These are phyloP conservation scores for Mythimna pallens DNA, from an alignment of 2,888 invertebrate species.

Conservation along the genomic window DNA sequence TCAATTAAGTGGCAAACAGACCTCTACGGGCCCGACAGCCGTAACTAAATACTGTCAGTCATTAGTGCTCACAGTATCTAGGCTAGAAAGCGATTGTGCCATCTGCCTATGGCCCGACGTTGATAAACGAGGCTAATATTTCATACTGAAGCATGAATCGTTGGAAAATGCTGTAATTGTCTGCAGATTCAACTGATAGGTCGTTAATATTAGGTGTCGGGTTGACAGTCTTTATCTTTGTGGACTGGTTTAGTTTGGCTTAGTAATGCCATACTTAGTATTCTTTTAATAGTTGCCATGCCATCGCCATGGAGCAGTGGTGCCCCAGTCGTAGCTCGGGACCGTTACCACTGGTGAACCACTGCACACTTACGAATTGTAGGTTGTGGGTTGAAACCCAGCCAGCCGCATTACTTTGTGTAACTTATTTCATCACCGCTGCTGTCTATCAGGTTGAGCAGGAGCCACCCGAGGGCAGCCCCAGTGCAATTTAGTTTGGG, in stretches of 20 bases:
- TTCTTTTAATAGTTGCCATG: not conserved
- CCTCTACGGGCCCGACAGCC: slow-evolving; percentile 46
- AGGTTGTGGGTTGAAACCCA: too few species aligned
- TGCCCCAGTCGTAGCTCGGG: too few species aligned
- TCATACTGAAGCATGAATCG: slow-evolving; percentile 29
- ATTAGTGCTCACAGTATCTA: slow-evolving; percentile 56
- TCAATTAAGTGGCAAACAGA: slow-evolving; percentile 63
- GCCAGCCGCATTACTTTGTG: too few species aligned
- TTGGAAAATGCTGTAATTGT: slow-evolving; percentile 28
- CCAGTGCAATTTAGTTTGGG: too few species aligned
- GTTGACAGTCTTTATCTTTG: slow-evolving; percentile 23
- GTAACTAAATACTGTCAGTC: slow-evolving; percentile 46
- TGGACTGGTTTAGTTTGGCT: not conserved
- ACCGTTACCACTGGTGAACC: too few species aligned
- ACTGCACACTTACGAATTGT: too few species aligned
- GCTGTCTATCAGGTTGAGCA: too few species aligned
- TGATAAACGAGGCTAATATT: slow-evolving; percentile 41
- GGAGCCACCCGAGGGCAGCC: too few species aligned
- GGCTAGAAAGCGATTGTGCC: slow-evolving; percentile 64
- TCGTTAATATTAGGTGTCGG: slow-evolving; percentile 32
- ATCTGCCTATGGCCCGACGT: slow-evolving; percentile 32
- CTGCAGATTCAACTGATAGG: slow-evolving; percentile 38
- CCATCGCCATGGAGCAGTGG: too few species aligned
- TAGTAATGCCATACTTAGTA: too few species aligned
- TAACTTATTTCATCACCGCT: too few species aligned